Evolutionary conservation across 2,113 vertebrate species (phyloP), one percentile per base, ranked within the genome.

Genomic region (Petroica traversi): DNA sequence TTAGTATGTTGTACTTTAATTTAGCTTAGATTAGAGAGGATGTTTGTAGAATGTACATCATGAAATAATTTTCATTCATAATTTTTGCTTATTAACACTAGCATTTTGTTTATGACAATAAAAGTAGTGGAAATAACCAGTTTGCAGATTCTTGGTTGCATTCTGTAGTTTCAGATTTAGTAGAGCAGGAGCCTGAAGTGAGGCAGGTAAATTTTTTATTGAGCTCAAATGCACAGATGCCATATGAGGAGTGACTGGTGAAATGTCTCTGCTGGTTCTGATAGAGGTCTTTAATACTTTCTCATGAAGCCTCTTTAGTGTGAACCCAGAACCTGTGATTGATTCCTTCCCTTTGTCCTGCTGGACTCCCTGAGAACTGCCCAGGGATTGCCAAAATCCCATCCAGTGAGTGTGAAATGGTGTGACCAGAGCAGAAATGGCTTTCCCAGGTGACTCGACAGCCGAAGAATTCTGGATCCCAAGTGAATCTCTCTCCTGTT

Each of bases 181-280:
- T 16, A 14, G 8, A 61, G 24, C 18, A 18, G 40, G 24, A 71
- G 31, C 34, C 51, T 54, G 66, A 75, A 68, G 23, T 1, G 5
- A 45, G 46, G 14, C 31, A 45, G 36, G 36, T 48, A 19, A 25
- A 26, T 19, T 31, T 81, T 28, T 74, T 6, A 11, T 58, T 14
- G 3, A 38, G 34, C 34, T 58, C 29, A 51, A 54, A 41, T 31
- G 62, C 24, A 12, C 16, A 33, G 59, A 15, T 73, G 26, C 31
- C 8, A 0, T 23, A 1, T 16, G 19, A 58, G 11, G 19, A 46
- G 19, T 11, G 25, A 8, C 0, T 4, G 22, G 9, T 62, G 26
- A 41, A 81, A 52, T 19, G 10, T 72, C 52, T 62, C 34, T 83
- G 48, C 24, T 51, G 10, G 5, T 59, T 64, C 45, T 73, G 23